Percentiles rank a stretch among this genome's conserved stretches.
phyloP scores from a whole-genome alignment of 2,797 vertebrate genomes.

The Cuniculus paca region DNA sequence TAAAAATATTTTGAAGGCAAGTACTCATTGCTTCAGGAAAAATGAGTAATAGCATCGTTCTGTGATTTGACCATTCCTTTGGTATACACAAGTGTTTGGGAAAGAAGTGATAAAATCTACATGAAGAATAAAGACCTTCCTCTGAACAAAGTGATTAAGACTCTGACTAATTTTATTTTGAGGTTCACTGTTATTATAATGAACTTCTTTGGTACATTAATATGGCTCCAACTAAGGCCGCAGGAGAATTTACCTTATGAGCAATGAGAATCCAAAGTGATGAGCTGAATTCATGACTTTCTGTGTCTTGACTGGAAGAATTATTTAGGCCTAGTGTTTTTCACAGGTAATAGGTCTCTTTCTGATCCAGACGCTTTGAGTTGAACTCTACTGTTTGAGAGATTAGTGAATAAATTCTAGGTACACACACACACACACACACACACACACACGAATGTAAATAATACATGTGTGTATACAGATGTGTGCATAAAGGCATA shows the following conservation, averaged over 20 bases:
- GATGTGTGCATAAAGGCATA: no score
- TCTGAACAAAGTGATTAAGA: neutral
- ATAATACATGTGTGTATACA: neutral
- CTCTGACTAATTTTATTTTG: neutral
- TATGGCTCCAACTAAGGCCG: neutral
- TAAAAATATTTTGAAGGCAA: slow-evolving; percentile 40
- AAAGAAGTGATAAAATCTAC: neutral
- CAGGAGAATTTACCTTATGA: neutral
- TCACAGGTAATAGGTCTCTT: neutral
- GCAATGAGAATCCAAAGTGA: neutral
- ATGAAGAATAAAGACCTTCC: neutral
- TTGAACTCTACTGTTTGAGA: neutral
- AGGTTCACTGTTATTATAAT: neutral
- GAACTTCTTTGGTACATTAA: neutral
- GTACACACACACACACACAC: no score
- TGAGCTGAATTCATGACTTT: neutral
- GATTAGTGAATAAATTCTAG: neutral
- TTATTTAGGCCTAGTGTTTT: neutral
- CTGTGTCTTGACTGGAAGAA: neutral
- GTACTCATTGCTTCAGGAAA: neutral
- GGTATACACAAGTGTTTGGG: neutral
- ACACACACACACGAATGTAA: neutral
- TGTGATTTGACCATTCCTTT: slow-evolving; percentile 33
- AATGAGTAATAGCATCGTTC: neutral
- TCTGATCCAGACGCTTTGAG: neutral